Conservation (phyloP, 1,140 invertebrate genomes). For the Lucilia sericata region DNA sequence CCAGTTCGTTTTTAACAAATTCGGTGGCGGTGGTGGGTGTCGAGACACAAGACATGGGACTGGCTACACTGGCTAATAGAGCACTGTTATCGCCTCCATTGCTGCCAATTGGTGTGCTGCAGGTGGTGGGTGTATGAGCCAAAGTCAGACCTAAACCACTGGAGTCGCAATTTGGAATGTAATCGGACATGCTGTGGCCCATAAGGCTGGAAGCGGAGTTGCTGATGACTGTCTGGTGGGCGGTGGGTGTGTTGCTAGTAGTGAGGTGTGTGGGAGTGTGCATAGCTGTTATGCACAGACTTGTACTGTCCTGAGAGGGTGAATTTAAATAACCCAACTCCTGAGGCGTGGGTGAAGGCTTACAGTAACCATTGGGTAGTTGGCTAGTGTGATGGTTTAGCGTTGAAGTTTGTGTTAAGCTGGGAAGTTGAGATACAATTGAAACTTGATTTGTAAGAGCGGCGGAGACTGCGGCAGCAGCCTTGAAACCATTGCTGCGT, state of each 20-base stretch:
- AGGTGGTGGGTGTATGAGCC: slow-evolving; percentile 45
- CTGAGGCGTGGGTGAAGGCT: slow-evolving; percentile 63
- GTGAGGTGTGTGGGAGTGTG: slow-evolving; percentile 48
- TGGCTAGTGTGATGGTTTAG: slow-evolving; percentile 32
- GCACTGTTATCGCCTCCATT: slow-evolving; percentile 41
- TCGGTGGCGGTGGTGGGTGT: slow-evolving; percentile 59
- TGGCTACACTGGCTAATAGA: slow-evolving; percentile 39
- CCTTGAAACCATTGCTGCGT: slow-evolving; percentile 52
- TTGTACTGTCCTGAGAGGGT: slow-evolving; percentile 57
- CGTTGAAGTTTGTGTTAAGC: slow-evolving; percentile 49
- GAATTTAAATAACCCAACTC: slow-evolving; percentile 61
- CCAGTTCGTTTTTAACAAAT: slow-evolving; percentile 65
- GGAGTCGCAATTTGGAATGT: slow-evolving; percentile 54
- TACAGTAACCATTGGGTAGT: slow-evolving; percentile 64
- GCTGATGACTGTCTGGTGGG: slow-evolving; percentile 38
- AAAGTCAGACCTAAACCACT: slow-evolving; percentile 39
- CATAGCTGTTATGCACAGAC: slow-evolving; percentile 47
- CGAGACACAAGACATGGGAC: slow-evolving; percentile 45
- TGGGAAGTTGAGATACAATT: slow-evolving; percentile 45
- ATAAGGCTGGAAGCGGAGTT: slow-evolving; percentile 14
- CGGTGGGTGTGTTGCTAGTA: slow-evolving; percentile 46
- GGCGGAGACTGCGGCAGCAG: slow-evolving; percentile 22
- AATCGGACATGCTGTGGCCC: slow-evolving; percentile 48
- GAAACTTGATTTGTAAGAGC: slow-evolving; percentile 42
- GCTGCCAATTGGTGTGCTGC: slow-evolving; percentile 44